Base-by-base conservation (phyloP, 2,888 invertebrate genomes). In the Ashinkailepas kermadecensis region DNA sequence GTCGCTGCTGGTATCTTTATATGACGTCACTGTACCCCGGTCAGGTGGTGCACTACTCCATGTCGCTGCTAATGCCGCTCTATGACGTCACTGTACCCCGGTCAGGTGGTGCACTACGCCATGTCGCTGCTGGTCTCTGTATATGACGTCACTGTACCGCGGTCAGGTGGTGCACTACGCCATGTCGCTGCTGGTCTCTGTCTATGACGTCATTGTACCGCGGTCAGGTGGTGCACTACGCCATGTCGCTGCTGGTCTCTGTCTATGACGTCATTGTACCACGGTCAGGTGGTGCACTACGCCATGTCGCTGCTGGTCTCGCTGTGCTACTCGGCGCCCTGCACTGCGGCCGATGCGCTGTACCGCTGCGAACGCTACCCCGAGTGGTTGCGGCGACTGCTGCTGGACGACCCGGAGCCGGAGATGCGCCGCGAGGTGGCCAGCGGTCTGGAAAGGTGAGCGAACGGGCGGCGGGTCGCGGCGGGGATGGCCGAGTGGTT, bases 341-440 rank as follows among this genome's bases (percentile, higher is more conserved):
- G 92, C 84, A 39, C 39, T 39, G 94, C 95, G 0, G 90, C 93
- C 25, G 91, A 93, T 81, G 91, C 91, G 59, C 88, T 97, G 21
- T 95, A 95, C 86, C 91, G 92, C 86, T 92, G 93, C 79, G 90
- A 91, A 0, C 91, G 92, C 82, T 91, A 95, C 85, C 87, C 89
- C 65, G 87, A 87, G n/a, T 95, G 96, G 92, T 90, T 97, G 81
- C 93, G 94, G 64, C 89, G 95, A 84, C 90, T 97, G 81, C 92
- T 96, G 80, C 89, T 97, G 7, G 96, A 97, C 86, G 96, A 97
- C 87, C 96, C 96, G 0, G 97, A 97, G 87, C 96, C 96, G 0
- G 90, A 94, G 84, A 95, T 97, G 0, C 91, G 97, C 23, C 91
- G 95, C 81, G 97, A 97, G 87, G 95, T 95, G 0, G 96, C 96